phyloP scores from a whole-genome alignment of 1,140 invertebrate genomes.

The Procambarus virginalis region DNA sequence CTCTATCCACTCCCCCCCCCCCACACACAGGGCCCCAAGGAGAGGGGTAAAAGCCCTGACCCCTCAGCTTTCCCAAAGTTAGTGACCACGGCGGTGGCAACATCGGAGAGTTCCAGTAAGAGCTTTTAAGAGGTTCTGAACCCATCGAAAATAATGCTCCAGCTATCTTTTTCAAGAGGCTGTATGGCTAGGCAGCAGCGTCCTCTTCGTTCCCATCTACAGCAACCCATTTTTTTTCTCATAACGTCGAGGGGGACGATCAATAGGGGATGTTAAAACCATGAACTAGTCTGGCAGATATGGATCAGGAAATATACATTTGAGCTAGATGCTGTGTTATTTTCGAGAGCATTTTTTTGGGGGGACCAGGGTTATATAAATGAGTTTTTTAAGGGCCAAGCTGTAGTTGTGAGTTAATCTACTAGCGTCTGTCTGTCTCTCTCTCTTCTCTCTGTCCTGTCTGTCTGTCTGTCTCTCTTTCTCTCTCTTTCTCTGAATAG shows the following conservation, averaged over 20 bases:
- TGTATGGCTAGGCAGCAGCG: slow-evolving; percentile 15
- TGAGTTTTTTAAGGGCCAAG: too few species aligned
- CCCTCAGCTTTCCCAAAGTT: slow-evolving; percentile 34
- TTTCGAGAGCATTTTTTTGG: too few species aligned
- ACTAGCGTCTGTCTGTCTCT: too few species aligned
- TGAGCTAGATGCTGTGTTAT: too few species aligned
- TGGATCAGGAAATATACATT: too few species aligned
- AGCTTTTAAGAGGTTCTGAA: slow-evolving; percentile 45
- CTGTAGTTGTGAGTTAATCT: too few species aligned
- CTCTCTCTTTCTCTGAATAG: too few species aligned
- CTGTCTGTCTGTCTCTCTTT: too few species aligned
- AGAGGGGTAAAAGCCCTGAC: slow-evolving; percentile 17
- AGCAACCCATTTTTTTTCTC: not conserved
- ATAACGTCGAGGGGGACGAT: not conserved
- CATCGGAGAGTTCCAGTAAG: slow-evolving; percentile 32
- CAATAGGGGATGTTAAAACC: not conserved
- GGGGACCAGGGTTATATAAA: too few species aligned
- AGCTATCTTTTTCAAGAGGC: slow-evolving; percentile 53
- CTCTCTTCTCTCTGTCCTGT: too few species aligned
- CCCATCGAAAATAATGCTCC: slow-evolving; percentile 52
- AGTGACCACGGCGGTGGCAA: slow-evolving; percentile 37
- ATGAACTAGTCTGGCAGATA: too few species aligned
- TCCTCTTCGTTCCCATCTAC: slow-evolving; percentile 9
- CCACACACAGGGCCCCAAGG: not conserved
- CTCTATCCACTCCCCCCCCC: not conserved